phyloP scores from a whole-genome alignment of 2,113 vertebrate genomes.

The Bujurquina vittata region DNA sequence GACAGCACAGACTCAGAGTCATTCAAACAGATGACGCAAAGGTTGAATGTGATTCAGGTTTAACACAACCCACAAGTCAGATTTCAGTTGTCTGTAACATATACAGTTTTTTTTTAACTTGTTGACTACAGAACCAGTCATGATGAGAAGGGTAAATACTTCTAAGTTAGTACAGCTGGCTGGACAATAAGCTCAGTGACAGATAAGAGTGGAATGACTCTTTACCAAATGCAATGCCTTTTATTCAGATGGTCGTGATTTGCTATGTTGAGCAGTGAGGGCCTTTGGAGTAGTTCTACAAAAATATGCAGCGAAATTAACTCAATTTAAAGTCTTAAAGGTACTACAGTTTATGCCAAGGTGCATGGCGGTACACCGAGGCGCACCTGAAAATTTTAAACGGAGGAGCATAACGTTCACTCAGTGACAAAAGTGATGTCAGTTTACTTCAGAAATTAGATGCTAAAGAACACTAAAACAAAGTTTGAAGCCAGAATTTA shows the following conservation, averaged over 20 bases:
- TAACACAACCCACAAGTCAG: background rate
- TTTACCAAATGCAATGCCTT: background rate
- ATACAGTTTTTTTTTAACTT: slow-evolving; percentile 37
- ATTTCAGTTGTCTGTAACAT: background rate
- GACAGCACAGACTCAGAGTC: background rate
- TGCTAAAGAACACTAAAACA: background rate
- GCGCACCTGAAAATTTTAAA: background rate
- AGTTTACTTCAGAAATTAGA: background rate
- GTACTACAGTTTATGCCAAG: background rate
- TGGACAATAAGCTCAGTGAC: slow-evolving; percentile 9
- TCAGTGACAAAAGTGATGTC: background rate
- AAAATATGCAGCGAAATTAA: background rate
- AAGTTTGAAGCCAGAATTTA: background rate
- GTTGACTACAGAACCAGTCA: background rate
- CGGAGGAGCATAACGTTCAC: background rate
- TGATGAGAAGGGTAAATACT: slow-evolving; percentile 28
- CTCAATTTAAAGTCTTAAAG: background rate
- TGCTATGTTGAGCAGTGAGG: too few relatives aligned
- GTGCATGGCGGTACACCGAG: background rate
- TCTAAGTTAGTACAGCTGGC: background rate
- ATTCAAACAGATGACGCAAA: background rate
- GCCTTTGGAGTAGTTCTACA: background rate
- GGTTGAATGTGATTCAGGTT: background rate
- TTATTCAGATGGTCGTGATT: background rate
- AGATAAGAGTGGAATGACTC: slow-evolving; percentile 2